Percentiles rank a stretch among this genome's conserved stretches.
phyloP scores from a whole-genome alignment of 2,888 invertebrate species.

The Lasioglossum leucozonium region DNA sequence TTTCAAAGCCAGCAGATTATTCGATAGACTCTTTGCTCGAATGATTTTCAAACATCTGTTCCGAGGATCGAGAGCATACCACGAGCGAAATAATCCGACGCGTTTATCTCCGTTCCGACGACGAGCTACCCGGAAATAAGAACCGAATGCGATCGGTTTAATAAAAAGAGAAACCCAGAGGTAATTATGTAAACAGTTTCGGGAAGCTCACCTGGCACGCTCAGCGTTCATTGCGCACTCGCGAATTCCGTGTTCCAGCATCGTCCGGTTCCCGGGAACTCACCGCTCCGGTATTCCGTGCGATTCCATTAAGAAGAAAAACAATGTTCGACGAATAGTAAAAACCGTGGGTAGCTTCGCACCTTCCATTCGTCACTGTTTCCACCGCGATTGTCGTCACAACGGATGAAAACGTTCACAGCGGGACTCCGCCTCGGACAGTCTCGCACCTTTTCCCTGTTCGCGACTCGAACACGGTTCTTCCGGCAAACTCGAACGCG shows the following conservation, averaged over 20 bases:
- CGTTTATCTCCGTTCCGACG: neutral
- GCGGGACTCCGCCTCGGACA: neutral
- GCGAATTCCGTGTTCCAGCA: constrained; percentile 58
- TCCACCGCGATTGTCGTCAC: neutral
- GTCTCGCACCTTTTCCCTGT: neutral
- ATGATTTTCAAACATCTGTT: neutral
- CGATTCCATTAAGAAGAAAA: constrained; percentile 33
- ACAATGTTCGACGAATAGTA: constrained; percentile 26
- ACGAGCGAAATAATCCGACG: neutral
- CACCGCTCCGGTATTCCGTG: neutral
- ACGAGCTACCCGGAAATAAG: neutral
- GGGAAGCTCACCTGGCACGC: constrained; percentile 72
- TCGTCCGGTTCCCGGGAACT: constrained; percentile 65
- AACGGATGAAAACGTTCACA: neutral
- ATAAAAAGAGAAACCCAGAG: neutral
- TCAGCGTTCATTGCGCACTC: constrained; percentile 70
- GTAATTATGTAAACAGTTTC: neutral
- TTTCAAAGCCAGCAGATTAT: neutral
- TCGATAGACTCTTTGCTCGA: neutral
- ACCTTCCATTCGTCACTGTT: constrained; percentile 29
- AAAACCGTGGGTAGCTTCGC: neutral
- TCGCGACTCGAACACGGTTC: constrained; percentile 8
- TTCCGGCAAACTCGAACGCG: neutral
- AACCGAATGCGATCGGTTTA: neutral
- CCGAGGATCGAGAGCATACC: neutral